A percentile compares a stretch with the other conserved stretches of the same genome.
Evolutionary conservation across 1,140 invertebrate species (phyloP).

Genomic region (Hylaeus anthracinus): DNA sequence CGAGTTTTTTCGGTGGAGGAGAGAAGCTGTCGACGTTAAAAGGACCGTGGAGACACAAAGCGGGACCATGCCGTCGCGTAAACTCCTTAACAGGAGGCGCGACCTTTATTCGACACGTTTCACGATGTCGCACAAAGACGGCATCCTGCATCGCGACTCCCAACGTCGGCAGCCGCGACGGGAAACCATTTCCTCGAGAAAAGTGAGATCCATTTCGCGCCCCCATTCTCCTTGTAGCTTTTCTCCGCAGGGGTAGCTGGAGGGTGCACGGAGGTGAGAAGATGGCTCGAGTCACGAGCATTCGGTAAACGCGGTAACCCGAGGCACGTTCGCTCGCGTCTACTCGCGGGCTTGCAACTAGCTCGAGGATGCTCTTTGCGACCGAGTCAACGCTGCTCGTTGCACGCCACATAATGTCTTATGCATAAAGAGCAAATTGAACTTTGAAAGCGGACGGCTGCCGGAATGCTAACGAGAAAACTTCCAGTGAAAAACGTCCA

Average conservation of each 20-base stretch:
- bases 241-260: background rate
- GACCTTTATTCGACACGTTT: slow-evolving; percentile 58
- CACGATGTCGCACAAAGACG: slow-evolving; percentile 39
- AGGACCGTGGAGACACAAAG: slow-evolving; percentile 25
- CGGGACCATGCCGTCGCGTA: slow-evolving; percentile 2
- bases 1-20: background rate
- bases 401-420: slow-evolving; percentile 58
- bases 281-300: slow-evolving; percentile 3
- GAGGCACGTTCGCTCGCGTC: slow-evolving; percentile 47
- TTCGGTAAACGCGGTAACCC: slow-evolving; percentile 57
- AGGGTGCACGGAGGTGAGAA: slow-evolving; percentile 16
- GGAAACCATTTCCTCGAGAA: slow-evolving; percentile 61
- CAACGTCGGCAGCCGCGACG: slow-evolving; percentile 29
- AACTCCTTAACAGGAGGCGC: slow-evolving; percentile 39
- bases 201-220: slow-evolving; percentile 63
- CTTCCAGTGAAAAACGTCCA: slow-evolving; percentile 37
- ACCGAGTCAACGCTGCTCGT: slow-evolving; percentile 9
- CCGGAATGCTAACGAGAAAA: slow-evolving; percentile 66
- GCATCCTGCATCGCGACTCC: slow-evolving; percentile 42
- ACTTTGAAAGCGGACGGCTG: slow-evolving; percentile 48
- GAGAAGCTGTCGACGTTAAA: slow-evolving; percentile 1
- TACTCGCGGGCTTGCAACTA: slow-evolving; percentile 5
- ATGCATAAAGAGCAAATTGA: slow-evolving; percentile 68
- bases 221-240: slow-evolving; percentile 27
- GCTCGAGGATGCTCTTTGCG: slow-evolving; percentile 4